Percentiles rank a stretch among this genome's conserved stretches.
Evolutionary conservation across 2,113 vertebrate species (phyloP).

Genomic region (Malaclemys terrapin): DNA sequence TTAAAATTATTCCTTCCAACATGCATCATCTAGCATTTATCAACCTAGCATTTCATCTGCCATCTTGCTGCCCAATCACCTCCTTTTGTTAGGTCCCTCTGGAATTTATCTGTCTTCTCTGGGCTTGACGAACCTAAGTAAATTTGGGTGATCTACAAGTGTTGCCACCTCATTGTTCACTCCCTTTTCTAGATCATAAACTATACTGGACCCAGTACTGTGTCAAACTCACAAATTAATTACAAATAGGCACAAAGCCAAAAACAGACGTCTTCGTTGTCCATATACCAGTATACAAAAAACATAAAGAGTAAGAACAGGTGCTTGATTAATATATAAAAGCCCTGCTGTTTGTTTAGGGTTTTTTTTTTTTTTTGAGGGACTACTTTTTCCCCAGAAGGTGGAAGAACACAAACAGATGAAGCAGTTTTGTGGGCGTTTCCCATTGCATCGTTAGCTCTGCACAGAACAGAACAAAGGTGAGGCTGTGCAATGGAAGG

Average conservation of each 20-base stretch:
- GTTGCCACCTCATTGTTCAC: constrained; percentile 46
- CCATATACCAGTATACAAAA: constrained; percentile 20
- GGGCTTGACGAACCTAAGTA: constrained; percentile 1
- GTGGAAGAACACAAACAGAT: background rate
- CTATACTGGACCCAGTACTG: background rate
- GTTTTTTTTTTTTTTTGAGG: background rate
- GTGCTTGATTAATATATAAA: background rate
- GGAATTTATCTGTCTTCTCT: background rate
- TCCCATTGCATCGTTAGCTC: background rate
- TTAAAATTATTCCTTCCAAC: background rate
- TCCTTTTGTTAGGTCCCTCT: constrained; percentile 16
- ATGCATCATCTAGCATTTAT: background rate
- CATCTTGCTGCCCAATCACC: background rate
- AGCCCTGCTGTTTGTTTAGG: background rate
- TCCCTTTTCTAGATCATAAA: constrained; percentile 59
- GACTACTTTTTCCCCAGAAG: background rate
- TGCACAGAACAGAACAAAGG: background rate
- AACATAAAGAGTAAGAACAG: constrained; percentile 27
- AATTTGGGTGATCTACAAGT: constrained; percentile 22
- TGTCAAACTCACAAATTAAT: background rate
- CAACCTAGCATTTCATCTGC: background rate
- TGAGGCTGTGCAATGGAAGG: background rate
- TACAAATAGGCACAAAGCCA: constrained; percentile 41
- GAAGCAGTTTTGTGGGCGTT: background rate
- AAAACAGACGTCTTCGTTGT: background rate